Conservation (phyloP, 2,888 invertebrate genomes). For the Nowickia ferox region DNA sequence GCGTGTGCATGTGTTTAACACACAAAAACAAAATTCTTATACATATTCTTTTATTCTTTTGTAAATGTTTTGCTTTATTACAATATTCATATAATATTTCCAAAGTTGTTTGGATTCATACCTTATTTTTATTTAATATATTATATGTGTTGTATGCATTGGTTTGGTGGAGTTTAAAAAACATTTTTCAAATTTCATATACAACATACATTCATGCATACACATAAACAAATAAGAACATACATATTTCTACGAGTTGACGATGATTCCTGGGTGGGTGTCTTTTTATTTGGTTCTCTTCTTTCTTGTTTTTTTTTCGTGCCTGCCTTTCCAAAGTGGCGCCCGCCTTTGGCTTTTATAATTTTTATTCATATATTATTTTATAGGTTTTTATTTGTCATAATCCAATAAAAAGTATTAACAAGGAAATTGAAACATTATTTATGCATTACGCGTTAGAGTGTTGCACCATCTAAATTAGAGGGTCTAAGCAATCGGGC, state of each 20-base stretch:
- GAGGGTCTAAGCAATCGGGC: slow-evolving; percentile 8
- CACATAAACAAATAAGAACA: background rate
- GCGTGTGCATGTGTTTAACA: slow-evolving; percentile 45
- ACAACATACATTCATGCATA: no score
- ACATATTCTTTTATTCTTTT: background rate
- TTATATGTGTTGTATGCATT: background rate
- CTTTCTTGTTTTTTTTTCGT: slow-evolving; percentile 4
- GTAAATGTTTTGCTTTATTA: slow-evolving; percentile 43
- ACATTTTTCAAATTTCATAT: slow-evolving; percentile 52
- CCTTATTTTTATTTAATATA: slow-evolving; percentile 28
- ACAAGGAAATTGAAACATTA: slow-evolving; percentile 40
- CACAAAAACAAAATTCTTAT: slow-evolving; percentile 18
- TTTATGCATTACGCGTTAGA: slow-evolving; percentile 66
- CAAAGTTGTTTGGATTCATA: slow-evolving; percentile 46
- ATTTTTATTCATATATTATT: slow-evolving; percentile 60
- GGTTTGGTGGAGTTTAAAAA: slow-evolving; percentile 49
- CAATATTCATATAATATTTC: slow-evolving; percentile 49
- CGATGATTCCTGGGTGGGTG: slow-evolving; percentile 65
- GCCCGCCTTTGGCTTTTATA: slow-evolving; percentile 70
- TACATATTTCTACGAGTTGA: slow-evolving; percentile 57
- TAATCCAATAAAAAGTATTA: slow-evolving; percentile 57
- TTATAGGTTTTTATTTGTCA: slow-evolving; percentile 61
- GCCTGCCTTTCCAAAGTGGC: slow-evolving; percentile 39
- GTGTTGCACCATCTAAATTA: slow-evolving; percentile 31
- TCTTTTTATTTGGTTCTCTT: slow-evolving; percentile 40